phyloP scores from a whole-genome alignment of 2,113 vertebrate genomes.

The Accipiter virgatus region DNA sequence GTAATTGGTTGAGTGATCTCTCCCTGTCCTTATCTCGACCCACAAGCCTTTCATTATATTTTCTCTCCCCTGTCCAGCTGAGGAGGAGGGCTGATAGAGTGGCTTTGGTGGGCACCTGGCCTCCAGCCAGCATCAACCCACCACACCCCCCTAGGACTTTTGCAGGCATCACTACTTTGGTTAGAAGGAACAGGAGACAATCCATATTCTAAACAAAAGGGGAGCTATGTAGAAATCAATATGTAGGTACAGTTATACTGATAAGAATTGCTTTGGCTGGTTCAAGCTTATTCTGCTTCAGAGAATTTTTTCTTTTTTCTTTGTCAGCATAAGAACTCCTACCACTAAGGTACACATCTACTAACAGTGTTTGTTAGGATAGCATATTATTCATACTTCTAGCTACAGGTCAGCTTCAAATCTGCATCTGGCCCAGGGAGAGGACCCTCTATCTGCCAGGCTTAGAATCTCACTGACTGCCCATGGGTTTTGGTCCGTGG shows the following conservation, averaged over 20 bases:
- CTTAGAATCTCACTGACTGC: neutral
- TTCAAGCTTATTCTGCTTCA: neutral
- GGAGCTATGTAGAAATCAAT: neutral
- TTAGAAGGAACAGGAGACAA: neutral
- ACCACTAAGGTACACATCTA: accelerated
- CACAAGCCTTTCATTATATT: no score
- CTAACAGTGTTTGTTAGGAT: neutral
- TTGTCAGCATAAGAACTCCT: neutral
- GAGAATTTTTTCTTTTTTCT: neutral
- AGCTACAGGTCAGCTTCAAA: neutral
- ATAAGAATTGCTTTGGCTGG: neutral
- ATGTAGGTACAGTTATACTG: neutral
- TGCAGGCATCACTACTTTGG: neutral
- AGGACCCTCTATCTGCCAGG: neutral
- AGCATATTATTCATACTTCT: neutral
- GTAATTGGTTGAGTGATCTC: no score
- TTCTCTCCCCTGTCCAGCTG: no score
- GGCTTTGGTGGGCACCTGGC: no score
- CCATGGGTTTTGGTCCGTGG: neutral
- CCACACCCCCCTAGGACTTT: neutral
- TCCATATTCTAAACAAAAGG: neutral
- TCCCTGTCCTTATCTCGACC: no score
- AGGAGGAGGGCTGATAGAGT: no score
- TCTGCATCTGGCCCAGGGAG: neutral
- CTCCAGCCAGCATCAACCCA: no score